Evolutionary conservation across 2,113 vertebrate genomes (phyloP).

Genomic region (Enhydra lutris): DNA sequence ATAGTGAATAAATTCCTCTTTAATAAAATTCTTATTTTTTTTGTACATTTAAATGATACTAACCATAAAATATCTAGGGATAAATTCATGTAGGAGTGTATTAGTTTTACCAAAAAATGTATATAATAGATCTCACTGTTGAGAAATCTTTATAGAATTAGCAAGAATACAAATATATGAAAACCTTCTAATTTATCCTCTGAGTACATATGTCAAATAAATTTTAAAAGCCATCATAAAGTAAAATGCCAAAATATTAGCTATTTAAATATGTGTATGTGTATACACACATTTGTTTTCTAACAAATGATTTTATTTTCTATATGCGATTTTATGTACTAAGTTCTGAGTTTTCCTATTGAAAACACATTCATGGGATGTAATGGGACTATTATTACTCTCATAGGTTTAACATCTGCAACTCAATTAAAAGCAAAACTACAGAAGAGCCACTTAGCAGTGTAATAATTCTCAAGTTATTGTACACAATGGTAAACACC

Average conservation of each 20-base stretch:
- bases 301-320: background rate
- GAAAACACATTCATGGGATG: background rate
- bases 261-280: background rate
- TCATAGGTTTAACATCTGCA: background rate
- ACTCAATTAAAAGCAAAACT: background rate
- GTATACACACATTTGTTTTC: background rate
- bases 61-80: background rate
- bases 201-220: background rate
- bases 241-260: background rate
- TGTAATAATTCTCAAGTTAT: background rate
- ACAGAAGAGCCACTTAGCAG: background rate
- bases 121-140: background rate
- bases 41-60: background rate
- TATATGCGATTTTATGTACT: background rate
- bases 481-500: background rate
- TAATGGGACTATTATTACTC: background rate
- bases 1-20: background rate
- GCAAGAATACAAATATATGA: background rate
- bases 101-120: background rate
- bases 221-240: background rate
- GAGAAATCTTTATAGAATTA: background rate
- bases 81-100: background rate
- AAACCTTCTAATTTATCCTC: background rate
- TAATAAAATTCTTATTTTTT: background rate
- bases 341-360: background rate